Evolutionary conservation across 1,140 invertebrate species (phyloP).

Genomic region (Tetramorium parvispinum): DNA sequence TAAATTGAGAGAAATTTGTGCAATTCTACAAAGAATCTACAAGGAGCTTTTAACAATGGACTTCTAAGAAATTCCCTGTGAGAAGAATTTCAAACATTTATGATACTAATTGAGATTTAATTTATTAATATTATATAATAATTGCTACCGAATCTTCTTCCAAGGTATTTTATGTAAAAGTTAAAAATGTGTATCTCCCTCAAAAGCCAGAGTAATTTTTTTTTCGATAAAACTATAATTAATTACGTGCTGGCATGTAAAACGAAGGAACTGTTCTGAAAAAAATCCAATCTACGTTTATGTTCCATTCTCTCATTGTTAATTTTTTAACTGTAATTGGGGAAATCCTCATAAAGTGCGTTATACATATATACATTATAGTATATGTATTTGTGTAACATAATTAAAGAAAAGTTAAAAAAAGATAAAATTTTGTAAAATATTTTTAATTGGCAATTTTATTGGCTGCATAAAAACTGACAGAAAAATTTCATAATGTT

Average conservation of each 20-base stretch:
- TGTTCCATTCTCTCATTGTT: constrained; percentile 47
- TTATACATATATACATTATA: neutral
- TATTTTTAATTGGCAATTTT: constrained; percentile 9
- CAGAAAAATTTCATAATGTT: neutral
- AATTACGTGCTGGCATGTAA: constrained; percentile 35
- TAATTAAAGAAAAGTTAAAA: constrained; percentile 3
- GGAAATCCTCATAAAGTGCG: neutral
- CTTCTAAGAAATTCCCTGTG: neutral
- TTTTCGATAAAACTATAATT: constrained; percentile 66
- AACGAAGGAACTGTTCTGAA: constrained; percentile 34
- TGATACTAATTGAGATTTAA: constrained; percentile 14
- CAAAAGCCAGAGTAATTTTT: neutral
- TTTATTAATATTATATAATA: too few species aligned
- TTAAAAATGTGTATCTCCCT: constrained; percentile 1
- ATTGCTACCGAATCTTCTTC: neutral
- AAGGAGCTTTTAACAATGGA: neutral
- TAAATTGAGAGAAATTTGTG: neutral
- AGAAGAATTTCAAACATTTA: constrained; percentile 26
- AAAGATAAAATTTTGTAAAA: constrained; percentile 14
- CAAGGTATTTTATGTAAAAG: neutral
- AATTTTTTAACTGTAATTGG: constrained; percentile 53
- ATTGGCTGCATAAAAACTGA: neutral
- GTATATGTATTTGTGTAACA: neutral
- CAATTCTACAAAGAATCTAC: neutral
- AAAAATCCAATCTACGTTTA: constrained; percentile 41